phyloP scores from a whole-genome alignment of 1,140 invertebrate species.

The Lepidurus packardi region DNA sequence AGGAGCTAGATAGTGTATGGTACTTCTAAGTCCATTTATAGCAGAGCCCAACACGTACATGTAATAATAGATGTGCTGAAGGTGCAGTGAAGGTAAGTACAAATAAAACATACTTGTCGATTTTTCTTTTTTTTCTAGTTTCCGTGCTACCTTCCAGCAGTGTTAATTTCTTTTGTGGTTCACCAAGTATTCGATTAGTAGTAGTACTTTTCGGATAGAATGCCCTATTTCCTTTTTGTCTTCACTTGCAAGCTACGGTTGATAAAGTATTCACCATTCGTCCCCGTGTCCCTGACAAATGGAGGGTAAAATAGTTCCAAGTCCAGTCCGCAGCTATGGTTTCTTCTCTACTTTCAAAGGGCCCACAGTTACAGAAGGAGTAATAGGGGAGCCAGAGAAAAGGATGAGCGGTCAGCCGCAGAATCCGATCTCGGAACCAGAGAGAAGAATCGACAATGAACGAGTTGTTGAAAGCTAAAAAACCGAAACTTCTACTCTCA shows the following conservation, averaged over 20 bases:
- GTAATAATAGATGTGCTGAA: no score
- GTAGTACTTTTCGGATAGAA: no score
- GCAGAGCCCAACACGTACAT: no score
- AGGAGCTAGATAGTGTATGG: no score
- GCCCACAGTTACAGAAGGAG: background rate
- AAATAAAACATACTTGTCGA: no score
- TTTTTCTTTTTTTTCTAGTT: no score
- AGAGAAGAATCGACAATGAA: constrained; percentile 11
- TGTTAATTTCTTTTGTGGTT: no score
- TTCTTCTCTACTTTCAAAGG: background rate
- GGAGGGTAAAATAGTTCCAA: background rate
- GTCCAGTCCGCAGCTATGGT: background rate
- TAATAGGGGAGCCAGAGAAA: background rate
- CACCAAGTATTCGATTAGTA: no score
- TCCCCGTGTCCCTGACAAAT: constrained; percentile 11
- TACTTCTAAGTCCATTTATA: no score
- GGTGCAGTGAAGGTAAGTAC: no score
- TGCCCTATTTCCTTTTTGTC: background rate
- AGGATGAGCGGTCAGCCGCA: constrained; percentile 13
- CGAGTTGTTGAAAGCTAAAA: background rate
- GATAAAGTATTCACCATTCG: constrained; percentile 22
- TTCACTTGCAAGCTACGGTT: background rate
- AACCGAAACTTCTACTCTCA: background rate
- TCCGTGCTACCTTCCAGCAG: no score
- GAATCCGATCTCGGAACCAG: background rate